Conservation (phyloP, 1,140 invertebrate species). For the Psix sp. region DNA sequence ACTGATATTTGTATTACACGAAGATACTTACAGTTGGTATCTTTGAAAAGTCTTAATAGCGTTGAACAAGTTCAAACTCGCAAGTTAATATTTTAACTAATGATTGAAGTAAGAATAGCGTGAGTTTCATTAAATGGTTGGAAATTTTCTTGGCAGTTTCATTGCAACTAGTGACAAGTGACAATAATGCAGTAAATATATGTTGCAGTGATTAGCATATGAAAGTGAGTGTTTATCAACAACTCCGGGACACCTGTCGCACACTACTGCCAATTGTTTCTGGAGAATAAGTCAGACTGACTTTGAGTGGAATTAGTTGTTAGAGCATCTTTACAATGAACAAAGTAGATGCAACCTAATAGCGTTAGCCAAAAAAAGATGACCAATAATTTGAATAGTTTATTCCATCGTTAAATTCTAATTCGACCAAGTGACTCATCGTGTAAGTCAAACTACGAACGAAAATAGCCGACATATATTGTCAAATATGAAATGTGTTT, state of each 20-base stretch:
- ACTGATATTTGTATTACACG: too few species aligned
- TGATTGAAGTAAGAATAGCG: neutral
- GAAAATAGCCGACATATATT: slow-evolving; percentile 1
- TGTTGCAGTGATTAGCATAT: slow-evolving; percentile 41
- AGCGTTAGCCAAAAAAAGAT: too few species aligned
- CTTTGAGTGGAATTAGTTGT: too few species aligned
- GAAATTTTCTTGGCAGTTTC: slow-evolving; percentile 28
- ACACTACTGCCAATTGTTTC: slow-evolving; percentile 37
- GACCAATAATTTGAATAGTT: too few species aligned
- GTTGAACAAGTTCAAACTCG: neutral
- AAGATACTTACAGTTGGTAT: too few species aligned
- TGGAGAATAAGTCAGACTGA: slow-evolving; percentile 4
- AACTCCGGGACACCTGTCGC: slow-evolving; percentile 28
- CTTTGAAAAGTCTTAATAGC: neutral
- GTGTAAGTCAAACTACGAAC: too few species aligned
- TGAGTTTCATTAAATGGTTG: slow-evolving; percentile 13
- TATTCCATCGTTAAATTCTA: too few species aligned
- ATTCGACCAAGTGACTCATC: too few species aligned
- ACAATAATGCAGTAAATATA: slow-evolving; percentile 24
- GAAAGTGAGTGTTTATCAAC: slow-evolving; percentile 44
- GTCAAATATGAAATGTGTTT: neutral
- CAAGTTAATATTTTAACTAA: neutral
- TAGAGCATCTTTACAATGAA: too few species aligned
- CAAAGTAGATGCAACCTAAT: too few species aligned
- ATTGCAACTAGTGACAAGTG: slow-evolving; percentile 37